Base-by-base conservation (phyloP, 2,888 invertebrate genomes). In the Norana najaformis region DNA sequence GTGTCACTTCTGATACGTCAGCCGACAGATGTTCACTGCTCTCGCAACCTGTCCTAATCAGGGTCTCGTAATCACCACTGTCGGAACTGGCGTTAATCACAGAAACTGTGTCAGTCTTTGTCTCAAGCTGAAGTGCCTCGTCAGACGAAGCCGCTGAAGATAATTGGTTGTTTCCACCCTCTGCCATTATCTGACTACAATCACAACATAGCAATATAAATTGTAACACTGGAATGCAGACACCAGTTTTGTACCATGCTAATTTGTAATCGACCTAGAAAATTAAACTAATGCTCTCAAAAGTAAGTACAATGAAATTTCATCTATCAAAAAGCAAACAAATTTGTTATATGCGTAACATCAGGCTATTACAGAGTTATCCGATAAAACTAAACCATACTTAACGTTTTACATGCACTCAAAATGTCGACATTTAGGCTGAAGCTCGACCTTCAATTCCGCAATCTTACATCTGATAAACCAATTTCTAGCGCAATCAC, bases 1-100 rank as follows among this genome's bases (percentile, higher is more conserved):
- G 83, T 11, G 92, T 92, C 88, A 92, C 92, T 30, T 88, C 91
- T 39, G 91, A 83, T 35, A 89, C 88, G 30, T 85, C 85, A 23
- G 85, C 36, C 36, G 35, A 36, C 85, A 85, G 30, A 14, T 88
- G 88, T 39, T 88, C 36, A 37, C 85, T 39, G 53, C 41, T 88
- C 30, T 47, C 88, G n/a, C 53, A 47, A 23, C 35, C 69, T 23
- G 36, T 69, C 69, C 47, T n/a, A 20, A 88, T 88, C 35, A 88
- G 90, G 16, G 88, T 88, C 88, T 90, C 90, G 37, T 90, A 90
- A 88, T 90, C 90, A 37, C 88, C 85, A 34, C 90, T 90, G 89
- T 89, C 89, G 16, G 89, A 83, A 83, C 89, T 89, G 37, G 34
- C n/a, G 36, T 85, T 85, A 37, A 85, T 23, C 85, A 85, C 85